Evolutionary conservation across 2,797 vertebrate genomes (phyloP).

Genomic region (Pampus argenteus): DNA sequence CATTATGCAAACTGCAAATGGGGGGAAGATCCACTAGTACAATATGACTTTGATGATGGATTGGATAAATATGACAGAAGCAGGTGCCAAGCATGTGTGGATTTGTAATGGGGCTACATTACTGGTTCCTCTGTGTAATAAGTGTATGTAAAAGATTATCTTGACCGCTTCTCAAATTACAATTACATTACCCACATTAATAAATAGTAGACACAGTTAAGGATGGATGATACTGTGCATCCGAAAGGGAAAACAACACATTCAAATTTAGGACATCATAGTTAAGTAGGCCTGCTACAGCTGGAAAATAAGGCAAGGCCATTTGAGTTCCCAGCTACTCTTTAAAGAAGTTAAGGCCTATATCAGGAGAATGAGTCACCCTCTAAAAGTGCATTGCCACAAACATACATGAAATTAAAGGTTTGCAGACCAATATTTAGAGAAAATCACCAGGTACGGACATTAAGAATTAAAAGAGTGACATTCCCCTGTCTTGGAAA

Average conservation of each 20-base stretch:
- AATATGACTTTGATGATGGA: conserved; percentile 11
- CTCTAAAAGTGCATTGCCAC: conserved; percentile 50
- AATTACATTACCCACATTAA: neutral
- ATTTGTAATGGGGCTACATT: neutral
- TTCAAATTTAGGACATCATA: neutral
- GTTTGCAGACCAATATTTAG: conserved; percentile 57
- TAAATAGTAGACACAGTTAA: neutral
- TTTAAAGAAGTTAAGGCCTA: conserved; percentile 36
- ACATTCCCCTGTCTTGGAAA: conserved; percentile 54
- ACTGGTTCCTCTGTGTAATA: neutral
- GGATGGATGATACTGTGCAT: neutral
- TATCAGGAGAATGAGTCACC: conserved; percentile 50
- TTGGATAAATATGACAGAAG: conserved; percentile 18
- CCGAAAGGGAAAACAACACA: conserved; percentile 17
- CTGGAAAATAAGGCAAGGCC: conserved; percentile 28
- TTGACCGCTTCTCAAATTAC: conserved; percentile 11
- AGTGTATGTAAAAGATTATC: conserved; percentile 9
- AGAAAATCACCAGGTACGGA: conserved; percentile 67
- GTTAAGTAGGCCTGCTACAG: neutral
- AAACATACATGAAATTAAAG: conserved; percentile 60
- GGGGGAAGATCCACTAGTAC: neutral
- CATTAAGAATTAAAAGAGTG: conserved; percentile 62
- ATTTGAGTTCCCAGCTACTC: conserved; percentile 33
- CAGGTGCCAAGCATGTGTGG: conserved; percentile 9
- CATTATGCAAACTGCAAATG: conserved; percentile 35